A percentile compares a stretch with the other conserved stretches of the same genome.
phyloP scores from a whole-genome alignment of 2,113 vertebrate genomes.

The Myanophis thanlyinensis region DNA sequence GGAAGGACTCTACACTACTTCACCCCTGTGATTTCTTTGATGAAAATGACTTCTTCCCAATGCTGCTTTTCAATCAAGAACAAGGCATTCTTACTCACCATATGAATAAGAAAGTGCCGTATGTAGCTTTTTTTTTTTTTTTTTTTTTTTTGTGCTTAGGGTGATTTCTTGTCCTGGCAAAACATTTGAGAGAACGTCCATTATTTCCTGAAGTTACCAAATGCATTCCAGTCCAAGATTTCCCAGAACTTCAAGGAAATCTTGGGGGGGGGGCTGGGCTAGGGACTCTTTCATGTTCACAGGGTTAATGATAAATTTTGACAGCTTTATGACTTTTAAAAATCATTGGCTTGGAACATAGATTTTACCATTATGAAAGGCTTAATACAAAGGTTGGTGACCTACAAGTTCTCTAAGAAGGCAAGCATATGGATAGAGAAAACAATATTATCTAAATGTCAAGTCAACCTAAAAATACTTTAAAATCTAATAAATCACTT shows the following conservation, averaged over 20 bases:
- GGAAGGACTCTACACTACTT: not conserved
- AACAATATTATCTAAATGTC: slow-evolving; percentile 43
- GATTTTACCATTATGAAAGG: slow-evolving; percentile 12
- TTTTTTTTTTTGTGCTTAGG: too few relatives aligned
- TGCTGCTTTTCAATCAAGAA: not conserved
- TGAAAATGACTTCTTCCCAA: not conserved
- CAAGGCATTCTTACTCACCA: not conserved
- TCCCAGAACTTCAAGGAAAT: not conserved
- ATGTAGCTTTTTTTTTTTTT: not conserved
- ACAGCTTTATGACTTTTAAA: not conserved
- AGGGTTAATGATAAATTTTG: not conserved
- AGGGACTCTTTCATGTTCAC: not conserved
- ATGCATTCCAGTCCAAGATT: not conserved
- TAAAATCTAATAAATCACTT: slow-evolving; percentile 51
- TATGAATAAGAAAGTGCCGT: not conserved
- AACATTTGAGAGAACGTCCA: not conserved
- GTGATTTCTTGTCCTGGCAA: not conserved
- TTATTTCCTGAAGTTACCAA: not conserved
- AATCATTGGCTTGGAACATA: not conserved
- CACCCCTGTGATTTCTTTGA: not conserved
- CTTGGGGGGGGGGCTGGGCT: not conserved
- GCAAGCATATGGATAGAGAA: slow-evolving; percentile 15
- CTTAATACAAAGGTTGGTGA: slow-evolving; percentile 38
- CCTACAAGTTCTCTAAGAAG: slow-evolving; percentile 10
- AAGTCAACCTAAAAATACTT: slow-evolving; percentile 48